Base-by-base conservation (phyloP, 2,797 vertebrate species). In the Siniperca obscura region DNA sequence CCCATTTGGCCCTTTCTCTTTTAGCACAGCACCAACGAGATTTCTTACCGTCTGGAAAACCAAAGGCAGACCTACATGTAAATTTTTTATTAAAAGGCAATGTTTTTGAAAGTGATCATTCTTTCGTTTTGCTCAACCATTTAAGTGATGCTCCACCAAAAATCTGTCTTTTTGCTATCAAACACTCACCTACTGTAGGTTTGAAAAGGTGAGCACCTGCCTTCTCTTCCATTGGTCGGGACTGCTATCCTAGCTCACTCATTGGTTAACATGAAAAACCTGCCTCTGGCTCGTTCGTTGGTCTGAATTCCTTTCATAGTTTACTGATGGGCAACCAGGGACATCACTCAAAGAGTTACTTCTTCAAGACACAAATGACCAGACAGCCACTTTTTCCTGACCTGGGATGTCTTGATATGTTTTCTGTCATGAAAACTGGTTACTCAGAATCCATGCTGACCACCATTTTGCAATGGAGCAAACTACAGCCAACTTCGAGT, bases 1-100 rank as follows among this genome's bases (percentile, higher is more conserved):
- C 70, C 92, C 94, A 5, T 95, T 94, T 78, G 90, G 90, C 7
- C 83, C 87, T 72, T 96, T 98, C 93, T 99, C 98, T 91, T 97
- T 99, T 16, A 98, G 87, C 65, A 99, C 94, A 34, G 96, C 95
- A 89, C 96, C 95, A 80, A 99, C 94, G 30, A 99, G 96, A 86
- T 93, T 96, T 85, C 96, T 91, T 60, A 98, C 97, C 3, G 96
- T 94, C 98, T 99, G 80, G 11, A 19, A 90, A 78, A 78, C 25
- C 68, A 70, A 53, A 30, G 66, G 9, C 21, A 67, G 13, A 19
- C 1, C 1, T 13, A 19, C 30, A 42, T 22, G 8, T 34, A 46
- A 0, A 21, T 25, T 48, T 25, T 22, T 6, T 0, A 42, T 62
- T 44, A 12, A 53, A 4, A 64, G 21, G 25, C 2, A 34, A 5